These are phyloP conservation scores for Cantharis lateralis DNA, from an alignment of 2,888 invertebrate species.

Conservation along the genomic window DNA sequence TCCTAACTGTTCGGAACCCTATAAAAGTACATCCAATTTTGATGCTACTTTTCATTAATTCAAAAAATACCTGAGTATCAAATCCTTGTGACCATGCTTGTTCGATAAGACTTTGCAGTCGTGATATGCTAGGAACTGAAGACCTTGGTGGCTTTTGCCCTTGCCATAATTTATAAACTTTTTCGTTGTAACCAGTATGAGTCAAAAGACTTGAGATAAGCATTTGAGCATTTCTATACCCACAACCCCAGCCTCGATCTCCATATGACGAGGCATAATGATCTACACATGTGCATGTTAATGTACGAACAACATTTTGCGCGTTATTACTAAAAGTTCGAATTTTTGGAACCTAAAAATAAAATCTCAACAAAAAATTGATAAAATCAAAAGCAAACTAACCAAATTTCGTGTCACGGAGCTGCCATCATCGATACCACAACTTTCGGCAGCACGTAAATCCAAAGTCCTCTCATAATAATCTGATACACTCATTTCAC, in stretches of 20 bases:
- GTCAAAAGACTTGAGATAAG: conserved; percentile 78
- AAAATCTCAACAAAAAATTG: background rate
- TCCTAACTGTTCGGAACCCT: conserved; percentile 85
- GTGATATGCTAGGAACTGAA: conserved; percentile 83
- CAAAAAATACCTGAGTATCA: conserved; percentile 68
- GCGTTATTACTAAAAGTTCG: conserved; percentile 60
- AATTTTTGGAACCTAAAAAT: conserved; percentile 56
- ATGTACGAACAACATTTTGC: conserved; percentile 69
- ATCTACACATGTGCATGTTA: conserved; percentile 80
- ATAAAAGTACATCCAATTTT: conserved; percentile 36
- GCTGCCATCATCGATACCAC: conserved; percentile 80
- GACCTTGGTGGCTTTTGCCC: conserved; percentile 61
- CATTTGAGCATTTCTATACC: conserved; percentile 92
- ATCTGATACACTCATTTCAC: conserved; percentile 83
- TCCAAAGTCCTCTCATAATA: conserved; percentile 83
- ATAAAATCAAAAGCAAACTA: conserved; percentile 30
- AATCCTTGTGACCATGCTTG: conserved; percentile 82
- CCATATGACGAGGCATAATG: conserved; percentile 89
- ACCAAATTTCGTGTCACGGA: conserved; percentile 77
- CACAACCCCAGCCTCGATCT: conserved; percentile 92
- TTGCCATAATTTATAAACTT: conserved; percentile 58
- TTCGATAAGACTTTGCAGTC: conserved; percentile 83
- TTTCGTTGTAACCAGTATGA: conserved; percentile 71
- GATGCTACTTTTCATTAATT: background rate
- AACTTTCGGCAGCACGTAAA: conserved; percentile 73